phyloP scores from a whole-genome alignment of 2,888 invertebrate genomes.

The Drosophila anceps region DNA sequence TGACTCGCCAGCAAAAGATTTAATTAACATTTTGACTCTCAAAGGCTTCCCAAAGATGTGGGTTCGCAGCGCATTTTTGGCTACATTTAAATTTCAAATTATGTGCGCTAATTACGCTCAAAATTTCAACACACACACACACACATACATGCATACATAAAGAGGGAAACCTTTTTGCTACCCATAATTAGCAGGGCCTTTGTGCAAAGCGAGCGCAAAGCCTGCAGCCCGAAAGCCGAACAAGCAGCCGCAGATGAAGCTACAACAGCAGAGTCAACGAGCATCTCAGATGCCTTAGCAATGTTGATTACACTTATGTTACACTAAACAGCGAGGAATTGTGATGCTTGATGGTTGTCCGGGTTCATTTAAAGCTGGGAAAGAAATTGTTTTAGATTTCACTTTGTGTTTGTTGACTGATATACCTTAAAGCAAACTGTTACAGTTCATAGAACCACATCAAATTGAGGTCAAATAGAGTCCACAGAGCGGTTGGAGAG shows the following conservation, averaged over 20 bases:
- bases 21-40: conserved; percentile 79
- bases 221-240: conserved; percentile 21
- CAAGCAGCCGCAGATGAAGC: conserved; percentile 9
- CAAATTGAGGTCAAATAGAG: conserved; percentile 34
- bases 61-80: conserved; percentile 65
- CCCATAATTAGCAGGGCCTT: conserved; percentile 75
- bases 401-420: background rate
- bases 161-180: conserved; percentile 65
- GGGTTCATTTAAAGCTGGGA: background rate
- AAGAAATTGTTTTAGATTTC: background rate
- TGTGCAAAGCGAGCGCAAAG: conserved; percentile 50
- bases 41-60: conserved; percentile 68
- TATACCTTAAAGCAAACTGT: background rate
- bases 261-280: conserved; percentile 5
- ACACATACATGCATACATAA: background rate
- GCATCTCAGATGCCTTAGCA: conserved; percentile 55
- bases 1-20: conserved; percentile 57
- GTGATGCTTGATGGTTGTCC: background rate
- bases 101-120: conserved; percentile 77
- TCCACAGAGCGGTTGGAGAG: background rate
- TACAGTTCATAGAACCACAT: conserved; percentile 28
- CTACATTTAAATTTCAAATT: conserved; percentile 81
- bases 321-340: background rate
- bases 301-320: conserved; percentile 23
- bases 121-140: conserved; percentile 22